These are phyloP conservation scores for Acronicta alni DNA, from an alignment of 2,888 invertebrate species.

Conservation along the genomic window DNA sequence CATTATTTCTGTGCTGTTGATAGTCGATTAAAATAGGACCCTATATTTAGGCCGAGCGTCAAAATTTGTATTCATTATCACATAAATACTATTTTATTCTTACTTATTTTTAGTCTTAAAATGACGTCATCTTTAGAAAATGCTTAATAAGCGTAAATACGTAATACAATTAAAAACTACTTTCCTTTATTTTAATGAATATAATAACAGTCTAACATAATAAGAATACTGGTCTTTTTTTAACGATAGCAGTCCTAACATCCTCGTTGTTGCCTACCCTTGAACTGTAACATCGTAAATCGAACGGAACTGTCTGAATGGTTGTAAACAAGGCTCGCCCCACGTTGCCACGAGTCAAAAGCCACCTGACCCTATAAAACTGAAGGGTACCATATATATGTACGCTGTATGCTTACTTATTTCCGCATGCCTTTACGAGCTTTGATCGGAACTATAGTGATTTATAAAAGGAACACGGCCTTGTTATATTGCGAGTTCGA, in stretches of 20 bases:
- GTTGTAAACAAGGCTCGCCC: constrained; percentile 54
- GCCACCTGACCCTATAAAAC: constrained; percentile 48
- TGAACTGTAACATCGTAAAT: constrained; percentile 51
- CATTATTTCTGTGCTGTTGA: constrained; percentile 26
- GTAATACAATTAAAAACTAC: no score
- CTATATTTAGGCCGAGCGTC: no score
- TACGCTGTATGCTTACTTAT: constrained; percentile 44
- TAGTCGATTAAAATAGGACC: no score
- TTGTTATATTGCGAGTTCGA: constrained; percentile 8
- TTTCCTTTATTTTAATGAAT: no score
- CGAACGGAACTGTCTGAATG: constrained; percentile 27
- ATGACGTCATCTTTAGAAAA: no score
- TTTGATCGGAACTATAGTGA: constrained; percentile 35
- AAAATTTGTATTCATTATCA: no score
- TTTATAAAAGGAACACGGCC: constrained; percentile 30
- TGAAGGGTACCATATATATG: constrained; percentile 46
- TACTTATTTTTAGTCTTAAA: no score
- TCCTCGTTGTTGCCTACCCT: constrained; percentile 31
- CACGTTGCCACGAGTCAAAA: constrained; percentile 31
- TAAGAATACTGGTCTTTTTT: constrained; percentile 5
- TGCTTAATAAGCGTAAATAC: no score
- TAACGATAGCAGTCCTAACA: constrained; percentile 12
- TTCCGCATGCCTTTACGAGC: constrained; percentile 41
- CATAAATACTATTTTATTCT: no score
- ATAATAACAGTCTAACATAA: no score